phyloP scores from a whole-genome alignment of 2,888 invertebrate species.

The Dolichopus griseipennis region DNA sequence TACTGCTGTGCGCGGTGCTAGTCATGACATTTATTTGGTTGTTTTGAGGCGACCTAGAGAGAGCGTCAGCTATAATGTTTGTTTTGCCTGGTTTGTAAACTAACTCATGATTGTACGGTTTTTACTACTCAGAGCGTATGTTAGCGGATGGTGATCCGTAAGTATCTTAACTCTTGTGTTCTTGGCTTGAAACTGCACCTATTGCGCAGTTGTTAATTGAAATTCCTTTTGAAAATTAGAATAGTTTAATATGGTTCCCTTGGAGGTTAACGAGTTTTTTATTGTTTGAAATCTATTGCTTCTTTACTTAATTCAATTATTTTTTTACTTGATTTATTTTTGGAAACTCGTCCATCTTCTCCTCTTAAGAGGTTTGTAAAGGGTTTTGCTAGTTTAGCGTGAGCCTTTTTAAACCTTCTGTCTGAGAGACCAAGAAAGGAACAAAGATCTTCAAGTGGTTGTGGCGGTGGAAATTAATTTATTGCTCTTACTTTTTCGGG shows the following conservation, averaged over 20 bases:
- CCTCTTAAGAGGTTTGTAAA: not conserved
- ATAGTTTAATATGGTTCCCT: constrained; percentile 12
- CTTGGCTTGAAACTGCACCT: constrained; percentile 14
- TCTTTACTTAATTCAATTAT: constrained; percentile 8
- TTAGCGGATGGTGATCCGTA: constrained; percentile 20
- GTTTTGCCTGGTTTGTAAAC: constrained; percentile 20
- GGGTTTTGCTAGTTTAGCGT: constrained; percentile 7
- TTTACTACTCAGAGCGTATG: constrained; percentile 20
- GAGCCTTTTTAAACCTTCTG: constrained; percentile 16
- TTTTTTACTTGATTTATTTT: not conserved
- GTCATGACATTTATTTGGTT: constrained; percentile 12
- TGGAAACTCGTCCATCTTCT: not conserved
- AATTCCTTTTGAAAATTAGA: constrained; percentile 13
- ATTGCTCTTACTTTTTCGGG: constrained; percentile 16
- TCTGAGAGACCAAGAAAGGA: constrained; percentile 15
- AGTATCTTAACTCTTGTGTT: constrained; percentile 16
- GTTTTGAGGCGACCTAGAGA: constrained; percentile 18
- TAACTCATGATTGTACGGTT: constrained; percentile 21
- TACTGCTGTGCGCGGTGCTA: constrained; percentile 11
- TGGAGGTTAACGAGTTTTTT: constrained; percentile 13
- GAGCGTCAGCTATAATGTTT: constrained; percentile 17
- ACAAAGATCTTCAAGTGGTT: constrained; percentile 15
- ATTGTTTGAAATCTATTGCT: constrained; percentile 12
- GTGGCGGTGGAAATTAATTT: constrained; percentile 14
- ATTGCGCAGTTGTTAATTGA: constrained; percentile 15